phyloP scores from a whole-genome alignment of 2,888 invertebrate species.

The Melitaea athalia region DNA sequence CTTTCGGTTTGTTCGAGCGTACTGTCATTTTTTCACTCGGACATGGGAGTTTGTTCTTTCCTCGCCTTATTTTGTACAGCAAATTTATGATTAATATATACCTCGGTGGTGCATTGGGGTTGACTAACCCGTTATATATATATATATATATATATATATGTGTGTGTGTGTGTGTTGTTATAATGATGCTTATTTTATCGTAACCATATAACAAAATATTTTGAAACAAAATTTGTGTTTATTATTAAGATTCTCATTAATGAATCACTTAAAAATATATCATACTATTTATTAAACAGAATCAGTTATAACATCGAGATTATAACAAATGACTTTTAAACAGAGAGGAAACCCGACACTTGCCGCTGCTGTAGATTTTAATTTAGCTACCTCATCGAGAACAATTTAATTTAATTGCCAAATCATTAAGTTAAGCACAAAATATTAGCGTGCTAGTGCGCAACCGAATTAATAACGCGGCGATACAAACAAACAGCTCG shows the following conservation, averaged over 20 bases:
- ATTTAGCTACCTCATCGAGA: slow-evolving; percentile 78
- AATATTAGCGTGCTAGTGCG: slow-evolving; percentile 77
- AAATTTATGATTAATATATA: slow-evolving; percentile 72
- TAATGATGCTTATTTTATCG: not conserved
- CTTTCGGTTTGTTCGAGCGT: slow-evolving; percentile 77
- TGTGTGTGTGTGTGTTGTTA: slow-evolving; percentile 7
- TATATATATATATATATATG: too few species aligned
- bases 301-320: slow-evolving; percentile 26
- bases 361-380: slow-evolving; percentile 70
- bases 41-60: slow-evolving; percentile 74
- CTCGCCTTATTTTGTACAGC: slow-evolving; percentile 71
- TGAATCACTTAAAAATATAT: not conserved
- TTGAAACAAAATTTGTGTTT: too few species aligned
- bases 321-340: slow-evolving; percentile 46
- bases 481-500: slow-evolving; percentile 76
- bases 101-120: slow-evolving; percentile 44
- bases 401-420: slow-evolving; percentile 82
- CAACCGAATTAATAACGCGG: slow-evolving; percentile 67
- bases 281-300: slow-evolving; percentile 9
- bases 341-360: slow-evolving; percentile 60
- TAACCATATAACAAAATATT: not conserved
- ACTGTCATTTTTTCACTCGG: slow-evolving; percentile 78
- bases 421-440: slow-evolving; percentile 81
- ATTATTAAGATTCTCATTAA: too few species aligned
- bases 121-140: slow-evolving; percentile 16